A percentile compares a stretch with the other conserved stretches of the same genome.
These are phyloP conservation scores for Oncorhynchus masou DNA, from an alignment of 2,113 vertebrate genomes.

Conservation along the genomic window DNA sequence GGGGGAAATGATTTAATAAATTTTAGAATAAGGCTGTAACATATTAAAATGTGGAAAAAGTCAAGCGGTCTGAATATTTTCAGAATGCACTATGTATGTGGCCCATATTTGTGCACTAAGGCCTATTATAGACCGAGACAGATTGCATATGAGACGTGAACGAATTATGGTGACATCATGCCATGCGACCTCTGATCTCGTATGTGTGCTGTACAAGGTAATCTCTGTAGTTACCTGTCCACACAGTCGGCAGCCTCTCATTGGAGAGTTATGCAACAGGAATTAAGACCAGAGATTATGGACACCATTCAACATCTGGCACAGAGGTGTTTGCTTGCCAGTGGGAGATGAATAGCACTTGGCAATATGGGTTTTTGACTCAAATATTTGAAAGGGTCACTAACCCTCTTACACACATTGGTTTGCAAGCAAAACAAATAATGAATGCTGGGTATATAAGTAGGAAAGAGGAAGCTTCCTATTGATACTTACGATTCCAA, in stretches of 20 bases:
- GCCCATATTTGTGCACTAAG: too few species aligned
- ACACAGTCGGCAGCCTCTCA: constrained; percentile 2
- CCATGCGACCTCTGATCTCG: too few species aligned
- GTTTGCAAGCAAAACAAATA: background rate
- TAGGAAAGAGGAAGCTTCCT: background rate
- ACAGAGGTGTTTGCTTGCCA: background rate
- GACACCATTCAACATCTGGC: constrained; percentile 8
- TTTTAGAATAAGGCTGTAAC: too few species aligned
- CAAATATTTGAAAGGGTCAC: background rate
- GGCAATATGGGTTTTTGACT: background rate
- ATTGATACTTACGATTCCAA: constrained; percentile 91
- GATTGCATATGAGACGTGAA: too few species aligned
- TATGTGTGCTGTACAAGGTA: background rate
- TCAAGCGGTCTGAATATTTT: too few species aligned
- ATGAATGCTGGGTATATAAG: background rate
- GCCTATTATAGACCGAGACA: too few species aligned
- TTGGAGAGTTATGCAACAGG: constrained; percentile 9
- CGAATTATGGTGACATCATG: too few species aligned
- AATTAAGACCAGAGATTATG: background rate
- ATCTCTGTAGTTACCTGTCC: background rate
- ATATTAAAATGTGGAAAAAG: too few species aligned
- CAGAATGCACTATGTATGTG: too few species aligned
- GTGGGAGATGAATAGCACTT: background rate
- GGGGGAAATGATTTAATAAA: too few species aligned
- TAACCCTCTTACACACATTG: background rate